phyloP scores from a whole-genome alignment of 2,888 invertebrate species.

The Argyresthia albistria region DNA sequence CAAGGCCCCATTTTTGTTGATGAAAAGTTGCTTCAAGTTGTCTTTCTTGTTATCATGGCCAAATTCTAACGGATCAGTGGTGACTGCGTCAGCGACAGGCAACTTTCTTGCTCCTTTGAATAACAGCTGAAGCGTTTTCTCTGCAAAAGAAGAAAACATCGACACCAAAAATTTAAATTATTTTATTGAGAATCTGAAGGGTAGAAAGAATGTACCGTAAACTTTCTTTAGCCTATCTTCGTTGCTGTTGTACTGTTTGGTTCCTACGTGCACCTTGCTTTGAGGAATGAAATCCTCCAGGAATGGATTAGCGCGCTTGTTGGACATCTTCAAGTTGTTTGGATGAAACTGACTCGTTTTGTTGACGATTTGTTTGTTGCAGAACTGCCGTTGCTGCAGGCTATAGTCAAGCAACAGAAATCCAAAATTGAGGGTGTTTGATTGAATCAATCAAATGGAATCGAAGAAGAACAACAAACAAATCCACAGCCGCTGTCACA shows the following conservation, averaged over 20 bases:
- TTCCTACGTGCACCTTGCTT: conserved; percentile 51
- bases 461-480: too few species aligned
- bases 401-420: too few species aligned
- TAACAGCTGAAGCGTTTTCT: conserved; percentile 47
- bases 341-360: too few species aligned
- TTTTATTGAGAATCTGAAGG: background rate
- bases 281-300: conserved; percentile 52
- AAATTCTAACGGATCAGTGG: conserved; percentile 7
- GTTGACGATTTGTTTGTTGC: too few species aligned
- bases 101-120: conserved; percentile 48
- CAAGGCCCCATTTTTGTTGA: conserved; percentile 47
- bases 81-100: conserved; percentile 11
- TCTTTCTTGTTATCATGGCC: conserved; percentile 23
- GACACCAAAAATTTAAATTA: background rate
- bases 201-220: conserved; percentile 31
- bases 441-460: too few species aligned
- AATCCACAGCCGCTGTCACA: too few species aligned
- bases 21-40: conserved; percentile 49
- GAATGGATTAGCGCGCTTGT: conserved; percentile 53
- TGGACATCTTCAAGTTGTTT: too few species aligned
- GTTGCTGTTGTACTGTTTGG: conserved; percentile 57
- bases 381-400: too few species aligned
- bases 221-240: conserved; percentile 50
- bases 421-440: too few species aligned
- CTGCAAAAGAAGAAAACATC: conserved; percentile 33